Conservation (phyloP, 2,888 invertebrate species). For the Sympetrum striolatum region DNA sequence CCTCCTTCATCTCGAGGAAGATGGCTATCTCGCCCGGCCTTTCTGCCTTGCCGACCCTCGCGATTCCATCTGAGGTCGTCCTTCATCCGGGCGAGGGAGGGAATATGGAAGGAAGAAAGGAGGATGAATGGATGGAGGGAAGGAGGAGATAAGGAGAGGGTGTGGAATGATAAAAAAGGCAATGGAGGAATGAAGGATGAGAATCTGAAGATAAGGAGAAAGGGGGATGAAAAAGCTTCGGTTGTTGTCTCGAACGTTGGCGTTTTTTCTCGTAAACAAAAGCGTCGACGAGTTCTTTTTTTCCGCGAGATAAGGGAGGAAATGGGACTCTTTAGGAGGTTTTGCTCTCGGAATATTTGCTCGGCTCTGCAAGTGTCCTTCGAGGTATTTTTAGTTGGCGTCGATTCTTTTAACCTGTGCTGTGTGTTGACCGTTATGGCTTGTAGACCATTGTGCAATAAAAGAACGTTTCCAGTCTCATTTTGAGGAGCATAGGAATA, state of each 20-base stretch:
- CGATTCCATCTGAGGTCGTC: conserved; percentile 25
- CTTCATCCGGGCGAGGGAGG: background rate
- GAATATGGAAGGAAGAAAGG: background rate
- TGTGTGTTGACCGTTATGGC: too few relatives aligned
- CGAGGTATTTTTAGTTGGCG: background rate
- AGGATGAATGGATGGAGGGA: background rate
- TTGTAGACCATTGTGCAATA: too few relatives aligned
- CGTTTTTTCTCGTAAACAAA: background rate
- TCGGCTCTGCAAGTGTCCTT: background rate
- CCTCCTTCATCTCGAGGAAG: conserved; percentile 2
- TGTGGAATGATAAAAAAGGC: background rate
- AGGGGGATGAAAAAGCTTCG: background rate
- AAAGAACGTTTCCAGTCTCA: too few relatives aligned
- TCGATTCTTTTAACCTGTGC: background rate
- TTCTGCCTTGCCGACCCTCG: conserved; percentile 25
- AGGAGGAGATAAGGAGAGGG: background rate
- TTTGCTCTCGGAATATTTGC: background rate
- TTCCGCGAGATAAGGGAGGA: background rate
- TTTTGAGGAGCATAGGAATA: too few relatives aligned
- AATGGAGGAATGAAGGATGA: background rate
- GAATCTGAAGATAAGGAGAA: background rate
- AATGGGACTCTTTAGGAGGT: background rate
- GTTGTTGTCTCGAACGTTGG: background rate
- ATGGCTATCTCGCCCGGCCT: conserved; percentile 29
- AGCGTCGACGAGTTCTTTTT: background rate